Base-by-base conservation (phyloP, 1,140 invertebrate species). In the Anadara kagoshimensis region DNA sequence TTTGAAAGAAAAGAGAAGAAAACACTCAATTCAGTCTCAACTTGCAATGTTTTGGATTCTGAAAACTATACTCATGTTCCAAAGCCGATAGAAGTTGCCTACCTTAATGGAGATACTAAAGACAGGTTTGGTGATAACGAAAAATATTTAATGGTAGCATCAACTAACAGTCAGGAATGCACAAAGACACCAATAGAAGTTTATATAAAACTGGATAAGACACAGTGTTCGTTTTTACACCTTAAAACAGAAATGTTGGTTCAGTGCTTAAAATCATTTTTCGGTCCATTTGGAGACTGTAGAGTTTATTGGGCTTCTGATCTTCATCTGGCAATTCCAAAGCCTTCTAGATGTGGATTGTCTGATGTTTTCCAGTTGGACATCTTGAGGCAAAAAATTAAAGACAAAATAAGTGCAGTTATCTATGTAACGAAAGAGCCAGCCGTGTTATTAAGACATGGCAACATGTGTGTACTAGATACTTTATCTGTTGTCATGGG, bases 181-280 rank as follows among this genome's bases (percentile, higher is more conserved):
- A 59, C 14, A 0, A 45, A 22, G 5, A 18, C 20, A 10, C 18
- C 49, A 29, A 41, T 57, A 14, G 41, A 71, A 45, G n/a, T 64
- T 56, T 64, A 64, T 14, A 45, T 49, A 7, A 61, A 63, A 56
- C 53, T 68, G 7, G 56, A 20, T 29, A 66, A 68, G 26, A 45
- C 64, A 58, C 62, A 64, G 36, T 22, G 8, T 11, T 53, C 47
- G 20, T 36, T 36, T 24, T 41, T 64, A 20, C 62, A 64, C 20
- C 14, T 73, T 10, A 66, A 67, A 68, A 68, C 57, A 36, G 71
- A 73, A 68, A 44, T 73, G 59, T 44, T 73, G 26, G 65, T 73
- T 5, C 26, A 62, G 24, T 73, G 71, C 56, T 49, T 73, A 10
- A 58, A 73, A 26, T 45, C 29, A 4, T 73, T 68, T 41, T 73